Evolutionary conservation across 1,140 invertebrate species (phyloP).

Genomic region (Zaprionus kolodkinae): DNA sequence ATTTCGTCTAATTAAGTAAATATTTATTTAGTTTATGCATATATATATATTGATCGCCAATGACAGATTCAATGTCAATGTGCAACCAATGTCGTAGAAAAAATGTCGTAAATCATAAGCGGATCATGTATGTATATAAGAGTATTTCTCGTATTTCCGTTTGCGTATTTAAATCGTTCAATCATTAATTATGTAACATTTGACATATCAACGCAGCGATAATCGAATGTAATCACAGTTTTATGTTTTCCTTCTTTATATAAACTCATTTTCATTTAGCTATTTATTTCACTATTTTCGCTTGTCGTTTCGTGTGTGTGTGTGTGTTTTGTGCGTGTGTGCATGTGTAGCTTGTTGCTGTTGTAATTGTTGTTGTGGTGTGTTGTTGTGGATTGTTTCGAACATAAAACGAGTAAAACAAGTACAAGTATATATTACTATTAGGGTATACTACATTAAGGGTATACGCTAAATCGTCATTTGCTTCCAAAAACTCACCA

Average conservation of each 20-base stretch:
- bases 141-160: constrained; percentile 46
- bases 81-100: constrained; percentile 20
- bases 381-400: constrained; percentile 44
- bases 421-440: constrained; percentile 39
- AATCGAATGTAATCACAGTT: constrained; percentile 83
- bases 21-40: constrained; percentile 75
- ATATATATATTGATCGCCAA: constrained; percentile 21
- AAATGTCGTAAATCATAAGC: constrained; percentile 56
- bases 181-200: constrained; percentile 61
- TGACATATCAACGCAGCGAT: constrained; percentile 67
- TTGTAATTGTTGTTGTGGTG: constrained; percentile 41
- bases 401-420: constrained; percentile 45
- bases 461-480: constrained; percentile 43
- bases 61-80: constrained; percentile 42
- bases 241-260: constrained; percentile 83
- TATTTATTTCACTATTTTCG: constrained; percentile 81
- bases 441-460: constrained; percentile 1
- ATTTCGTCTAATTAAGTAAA: constrained; percentile 78
- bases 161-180: constrained; percentile 41
- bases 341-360: constrained; percentile 35
- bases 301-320: constrained; percentile 29
- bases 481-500: constrained; percentile 49
- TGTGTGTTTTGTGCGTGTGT: constrained; percentile 45
- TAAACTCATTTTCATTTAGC: constrained; percentile 82
- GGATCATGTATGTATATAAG: constrained; percentile 53